Conservation (phyloP, 92 coral and sea anemone genomes). For the Actinernus sp. region DNA sequence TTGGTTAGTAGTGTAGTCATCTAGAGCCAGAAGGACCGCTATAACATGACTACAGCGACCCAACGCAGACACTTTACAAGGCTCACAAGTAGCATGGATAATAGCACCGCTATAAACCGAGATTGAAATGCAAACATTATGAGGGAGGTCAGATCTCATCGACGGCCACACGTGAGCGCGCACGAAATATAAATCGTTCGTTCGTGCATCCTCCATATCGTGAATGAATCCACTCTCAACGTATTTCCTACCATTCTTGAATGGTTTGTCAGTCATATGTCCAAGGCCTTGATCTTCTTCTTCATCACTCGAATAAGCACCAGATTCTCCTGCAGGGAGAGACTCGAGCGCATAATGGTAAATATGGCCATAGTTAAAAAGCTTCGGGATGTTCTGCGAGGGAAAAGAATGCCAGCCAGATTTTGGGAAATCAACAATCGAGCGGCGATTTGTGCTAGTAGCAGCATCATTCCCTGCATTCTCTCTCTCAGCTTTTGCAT, state of each 20-base stretch:
- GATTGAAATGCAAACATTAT: conserved; percentile 43
- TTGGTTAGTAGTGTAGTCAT: conserved; percentile 10
- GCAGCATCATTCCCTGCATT: no score
- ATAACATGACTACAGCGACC: conserved; percentile 73
- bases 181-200: conserved; percentile 39
- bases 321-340: not conserved
- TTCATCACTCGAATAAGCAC: not conserved
- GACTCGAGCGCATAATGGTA: conserved; percentile 19
- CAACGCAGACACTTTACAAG: conserved; percentile 42
- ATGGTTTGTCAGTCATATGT: conserved; percentile 17
- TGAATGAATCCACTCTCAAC: conserved; percentile 55
- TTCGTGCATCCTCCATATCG: conserved; percentile 28
- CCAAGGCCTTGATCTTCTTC: conserved; percentile 16
- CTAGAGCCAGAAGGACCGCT: conserved; percentile 9
- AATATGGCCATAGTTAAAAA: conserved; percentile 10
- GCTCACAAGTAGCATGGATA: conserved; percentile 53
- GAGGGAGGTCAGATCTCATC: conserved; percentile 57
- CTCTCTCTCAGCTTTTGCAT: not conserved
- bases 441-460: not conserved
- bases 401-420: conserved; percentile 2
- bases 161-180: conserved; percentile 73
- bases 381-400: not conserved
- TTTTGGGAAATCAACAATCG: not conserved
- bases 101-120: conserved; percentile 53
- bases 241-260: conserved; percentile 47